Percentiles rank a stretch among this genome's conserved stretches.
These are phyloP conservation scores for Melolontha melolontha DNA, from an alignment of 2,888 invertebrate genomes.

Conservation along the genomic window DNA sequence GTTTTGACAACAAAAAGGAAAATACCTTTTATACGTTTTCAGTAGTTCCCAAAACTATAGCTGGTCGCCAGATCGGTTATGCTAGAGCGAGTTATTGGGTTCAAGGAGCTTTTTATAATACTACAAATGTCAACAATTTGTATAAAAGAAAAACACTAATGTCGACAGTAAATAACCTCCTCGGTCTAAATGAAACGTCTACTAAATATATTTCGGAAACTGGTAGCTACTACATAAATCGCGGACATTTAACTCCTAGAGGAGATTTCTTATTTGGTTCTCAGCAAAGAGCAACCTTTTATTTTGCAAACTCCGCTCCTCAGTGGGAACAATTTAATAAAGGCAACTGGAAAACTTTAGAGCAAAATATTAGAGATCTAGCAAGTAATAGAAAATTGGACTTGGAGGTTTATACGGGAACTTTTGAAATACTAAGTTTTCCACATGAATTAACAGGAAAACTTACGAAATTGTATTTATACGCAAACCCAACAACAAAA, in stretches of 20 bases:
- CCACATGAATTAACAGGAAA: conserved; percentile 61
- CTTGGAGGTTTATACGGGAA: conserved; percentile 70
- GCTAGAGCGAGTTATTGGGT: conserved; percentile 44
- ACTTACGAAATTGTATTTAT: conserved; percentile 55
- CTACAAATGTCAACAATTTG: conserved; percentile 53
- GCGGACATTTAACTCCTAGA: conserved; percentile 73
- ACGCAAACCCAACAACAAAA: conserved; percentile 57
- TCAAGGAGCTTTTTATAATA: conserved; percentile 65
- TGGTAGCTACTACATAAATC: conserved; percentile 64
- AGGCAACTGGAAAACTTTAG: conserved; percentile 70
- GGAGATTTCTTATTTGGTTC: conserved; percentile 71
- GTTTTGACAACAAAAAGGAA: conserved; percentile 68
- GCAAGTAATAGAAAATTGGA: conserved; percentile 59
- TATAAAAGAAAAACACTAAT: conserved; percentile 57
- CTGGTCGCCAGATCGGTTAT: conserved; percentile 64
- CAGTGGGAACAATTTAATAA: conserved; percentile 75
- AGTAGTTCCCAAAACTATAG: conserved; percentile 65
- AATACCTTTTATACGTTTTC: conserved; percentile 69
- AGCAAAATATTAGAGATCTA: conserved; percentile 65
- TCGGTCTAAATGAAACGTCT: conserved; percentile 54
- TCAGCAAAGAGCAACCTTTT: conserved; percentile 71
- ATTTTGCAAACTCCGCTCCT: conserved; percentile 74
- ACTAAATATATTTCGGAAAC: conserved; percentile 65
- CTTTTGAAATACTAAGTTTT: conserved; percentile 70
- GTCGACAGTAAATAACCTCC: conserved; percentile 55